These are phyloP conservation scores for Aphidius colemani DNA, from an alignment of 2,888 invertebrate species.

Conservation along the genomic window DNA sequence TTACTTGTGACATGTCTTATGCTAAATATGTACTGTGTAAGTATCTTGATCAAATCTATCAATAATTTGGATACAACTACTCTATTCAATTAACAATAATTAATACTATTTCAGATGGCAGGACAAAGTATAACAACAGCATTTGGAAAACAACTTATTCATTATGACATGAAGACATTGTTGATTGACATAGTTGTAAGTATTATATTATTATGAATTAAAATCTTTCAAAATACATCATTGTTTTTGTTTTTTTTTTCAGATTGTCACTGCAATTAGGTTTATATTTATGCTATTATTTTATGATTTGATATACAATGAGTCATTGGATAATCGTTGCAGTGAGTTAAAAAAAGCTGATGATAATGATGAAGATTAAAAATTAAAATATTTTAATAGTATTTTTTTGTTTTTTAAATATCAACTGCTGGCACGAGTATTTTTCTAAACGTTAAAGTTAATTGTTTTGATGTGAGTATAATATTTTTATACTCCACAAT, in stretches of 20 bases:
- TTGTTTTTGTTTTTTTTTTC: constrained; percentile 16
- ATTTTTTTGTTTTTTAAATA: constrained; percentile 64
- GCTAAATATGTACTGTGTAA: constrained; percentile 90
- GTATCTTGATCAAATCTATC: constrained; percentile 5
- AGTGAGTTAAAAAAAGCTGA: constrained; percentile 66
- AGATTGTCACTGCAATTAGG: constrained; percentile 75
- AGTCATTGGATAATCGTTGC: constrained; percentile 89
- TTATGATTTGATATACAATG: constrained; percentile 80
- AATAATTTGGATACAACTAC: constrained; percentile 1
- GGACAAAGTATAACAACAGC: constrained; percentile 76
- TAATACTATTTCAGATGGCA: constrained; percentile 68
- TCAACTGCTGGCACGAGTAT: constrained; percentile 82
- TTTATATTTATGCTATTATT: constrained; percentile 79
- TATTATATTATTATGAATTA: constrained; percentile 27
- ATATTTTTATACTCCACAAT: constrained; percentile 3
- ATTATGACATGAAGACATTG: constrained; percentile 79
- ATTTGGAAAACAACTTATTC: constrained; percentile 75
- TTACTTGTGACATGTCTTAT: constrained; percentile 83
- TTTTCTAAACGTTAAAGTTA: constrained; percentile 88
- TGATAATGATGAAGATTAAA: constrained; percentile 30
- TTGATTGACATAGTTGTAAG: constrained; percentile 85
- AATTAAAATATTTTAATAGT: constrained; percentile 10
- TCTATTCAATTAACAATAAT: background rate
- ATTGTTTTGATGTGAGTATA: constrained; percentile 81
- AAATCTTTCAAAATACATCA: too few species aligned